Conservation (phyloP, 2,888 invertebrate genomes). For the Nymphalis c-album region DNA sequence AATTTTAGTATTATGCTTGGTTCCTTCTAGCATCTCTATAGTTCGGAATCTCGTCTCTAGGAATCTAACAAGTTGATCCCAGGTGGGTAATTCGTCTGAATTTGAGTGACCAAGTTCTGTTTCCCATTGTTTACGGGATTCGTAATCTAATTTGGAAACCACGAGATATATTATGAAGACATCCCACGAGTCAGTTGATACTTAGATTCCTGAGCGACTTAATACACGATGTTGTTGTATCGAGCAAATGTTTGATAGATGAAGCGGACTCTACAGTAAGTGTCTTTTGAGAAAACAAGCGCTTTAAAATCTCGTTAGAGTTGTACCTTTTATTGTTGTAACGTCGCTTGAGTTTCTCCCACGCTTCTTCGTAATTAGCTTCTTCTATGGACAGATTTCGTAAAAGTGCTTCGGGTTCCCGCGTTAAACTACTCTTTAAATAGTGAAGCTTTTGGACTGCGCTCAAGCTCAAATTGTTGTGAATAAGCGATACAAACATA, state of each 20-base stretch:
- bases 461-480: slow-evolving; percentile 26
- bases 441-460: slow-evolving; percentile 24
- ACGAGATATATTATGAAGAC: not conserved
- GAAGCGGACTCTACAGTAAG: not conserved
- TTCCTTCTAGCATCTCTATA: not conserved
- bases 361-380: not conserved
- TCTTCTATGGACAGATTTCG: not conserved
- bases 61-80: not conserved
- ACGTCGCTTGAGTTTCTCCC: not conserved
- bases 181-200: not conserved
- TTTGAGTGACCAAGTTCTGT: not conserved
- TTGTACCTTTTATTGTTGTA: not conserved
- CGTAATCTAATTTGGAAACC: not conserved
- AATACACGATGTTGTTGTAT: not conserved
- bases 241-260: not conserved
- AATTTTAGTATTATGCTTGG: too few species aligned
- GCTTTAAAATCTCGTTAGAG: not conserved
- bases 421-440: slow-evolving; percentile 33
- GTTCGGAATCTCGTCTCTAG: not conserved
- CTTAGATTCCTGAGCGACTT: not conserved
- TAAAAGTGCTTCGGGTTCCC: slow-evolving; percentile 24
- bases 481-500: slow-evolving; percentile 33
- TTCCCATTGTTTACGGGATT: not conserved
- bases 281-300: not conserved
- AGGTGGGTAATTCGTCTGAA: not conserved